Evolutionary conservation across 2,888 invertebrate genomes (phyloP), one percentile per base, ranked within the genome.

Genomic region (Sphinx pinastri): DNA sequence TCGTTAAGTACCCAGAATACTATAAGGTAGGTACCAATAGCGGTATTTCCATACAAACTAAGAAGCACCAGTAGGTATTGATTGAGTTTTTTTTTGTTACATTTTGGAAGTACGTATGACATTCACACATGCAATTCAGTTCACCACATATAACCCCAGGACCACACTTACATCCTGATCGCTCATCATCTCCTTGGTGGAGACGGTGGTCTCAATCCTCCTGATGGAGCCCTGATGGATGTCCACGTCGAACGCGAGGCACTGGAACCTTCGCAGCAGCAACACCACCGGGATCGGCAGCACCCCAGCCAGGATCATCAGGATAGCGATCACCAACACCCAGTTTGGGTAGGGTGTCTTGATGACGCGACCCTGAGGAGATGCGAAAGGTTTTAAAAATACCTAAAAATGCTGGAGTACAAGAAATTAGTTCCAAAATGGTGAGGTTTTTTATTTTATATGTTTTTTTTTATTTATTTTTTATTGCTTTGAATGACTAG

Each of bases 181-280:
- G 75, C 97, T 97, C 95, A 98, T 98, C 98, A 98, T 98, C 90
- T 98, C 98, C 88, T 98, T 98, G 45, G 98, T 98, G 31, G 98
- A 98, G 13, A 98, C 98, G 0, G 98, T 98, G 49, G 98, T 98
- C 87, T 98, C 98, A 81, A 98, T 98, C 79, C 98, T 95, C 81
- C 98, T 95, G 88, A 98, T 98, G 75, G 98, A 98, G 47, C 98
- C 98, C 94, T 98, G 97, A 88, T 98, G 98, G 83, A 98, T 98
- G 90, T 98, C 97, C 81, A 98, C 95, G 86, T 98, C 98, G 78
- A 98, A 95, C 79, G 97, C 96, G 75, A 98, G 95, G 84, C 98
- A 97, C 89, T 98, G 98, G 96, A 98, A 98, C 84, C 98, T 95
- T 74, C 98, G 95, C 81, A 98, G 95, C 51, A 98, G 95, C 88